Percentiles rank a stretch among this genome's conserved stretches.
These are phyloP conservation scores for Oostethus manadensis DNA, from an alignment of 2,113 vertebrate species.

Conservation along the genomic window DNA sequence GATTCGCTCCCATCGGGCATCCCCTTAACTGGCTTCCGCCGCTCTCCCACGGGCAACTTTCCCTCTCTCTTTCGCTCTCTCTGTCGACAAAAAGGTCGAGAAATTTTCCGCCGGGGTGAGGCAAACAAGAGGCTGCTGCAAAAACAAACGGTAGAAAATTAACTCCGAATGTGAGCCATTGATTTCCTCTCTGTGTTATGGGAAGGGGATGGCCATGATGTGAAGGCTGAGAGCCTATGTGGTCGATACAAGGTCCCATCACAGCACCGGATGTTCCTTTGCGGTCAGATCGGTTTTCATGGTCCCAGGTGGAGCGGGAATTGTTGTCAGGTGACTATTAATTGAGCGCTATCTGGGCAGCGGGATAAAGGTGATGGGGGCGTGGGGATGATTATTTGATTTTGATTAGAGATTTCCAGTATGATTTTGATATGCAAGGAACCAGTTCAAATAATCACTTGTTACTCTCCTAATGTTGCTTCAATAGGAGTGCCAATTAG, in stretches of 20 bases:
- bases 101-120: conserved; percentile 47
- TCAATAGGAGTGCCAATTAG: neutral
- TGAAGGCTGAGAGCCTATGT: conserved; percentile 42
- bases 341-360: conserved; percentile 26
- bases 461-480: no score
- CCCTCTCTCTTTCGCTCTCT: conserved; percentile 12
- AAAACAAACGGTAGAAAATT: conserved; percentile 48
- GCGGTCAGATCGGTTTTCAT: conserved; percentile 22
- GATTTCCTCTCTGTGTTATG: conserved; percentile 61
- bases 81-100: conserved; percentile 34
- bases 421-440: no score
- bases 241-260: conserved; percentile 46
- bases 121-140: conserved; percentile 48
- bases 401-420: conserved; percentile 28
- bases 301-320: conserved; percentile 14
- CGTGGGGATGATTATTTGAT: conserved; percentile 11
- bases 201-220: conserved; percentile 46
- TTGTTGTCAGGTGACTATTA: conserved; percentile 30
- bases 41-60: conserved; percentile 4
- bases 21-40: conserved; percentile 5
- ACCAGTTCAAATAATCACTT: no score
- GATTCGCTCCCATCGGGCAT: neutral
- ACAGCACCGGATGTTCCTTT: conserved; percentile 39
- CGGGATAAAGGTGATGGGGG: conserved; percentile 5
- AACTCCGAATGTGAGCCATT: conserved; percentile 52